Base-by-base conservation (phyloP, 2,888 invertebrate genomes). In the Notodromas monacha region DNA sequence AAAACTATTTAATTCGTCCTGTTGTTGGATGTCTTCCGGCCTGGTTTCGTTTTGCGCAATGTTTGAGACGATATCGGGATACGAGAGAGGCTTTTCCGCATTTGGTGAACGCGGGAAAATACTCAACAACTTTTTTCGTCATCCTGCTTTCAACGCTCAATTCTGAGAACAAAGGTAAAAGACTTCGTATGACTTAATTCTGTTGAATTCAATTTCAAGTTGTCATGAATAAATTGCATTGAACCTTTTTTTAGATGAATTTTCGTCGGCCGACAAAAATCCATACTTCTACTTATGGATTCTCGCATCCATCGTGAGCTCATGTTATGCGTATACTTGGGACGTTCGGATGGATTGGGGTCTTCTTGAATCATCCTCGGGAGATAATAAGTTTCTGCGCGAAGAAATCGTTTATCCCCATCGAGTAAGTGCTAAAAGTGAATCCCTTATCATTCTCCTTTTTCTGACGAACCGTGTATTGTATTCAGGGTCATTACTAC, bases 331-430 rank as follows among this genome's bases (percentile, higher is more conserved):
- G 0, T 81, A 84, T 49, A 69, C 74, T 2, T 96, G 96, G 92
- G 92, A 96, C 50, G 69, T 92, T 16, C 79, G 76, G 53, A 79
- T 96, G 74, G 96, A 96, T 57, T 96, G 96, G 96, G 89, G 89
- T 1, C 56, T 92, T 33, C 66, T 92, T 43, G 86, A 86, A 45
- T 63, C 65, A 33, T 72, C 72, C 39, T 70, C 81, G 2, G 76
- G 74, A 0, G 81, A 84, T 54, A 77, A 86, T 56, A 65, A 60
- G 46, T 70, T 84, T 47, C 56, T 89, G 2, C 56, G 89, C 26
- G 86, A 89, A 46, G 86, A 89, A 57, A 70, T 84, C 34, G 86
- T 89, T 6, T 89, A 89, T 46, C 76, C 77, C 12, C 68, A 72
- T 14, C 66, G 69, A 48, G 81, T 81, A 50, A 58, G 60, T 47